Evolutionary conservation across 2,113 vertebrate genomes (phyloP), one percentile per base, ranked within the genome.

Genomic region (Hypocryptadius cinnamomeus): DNA sequence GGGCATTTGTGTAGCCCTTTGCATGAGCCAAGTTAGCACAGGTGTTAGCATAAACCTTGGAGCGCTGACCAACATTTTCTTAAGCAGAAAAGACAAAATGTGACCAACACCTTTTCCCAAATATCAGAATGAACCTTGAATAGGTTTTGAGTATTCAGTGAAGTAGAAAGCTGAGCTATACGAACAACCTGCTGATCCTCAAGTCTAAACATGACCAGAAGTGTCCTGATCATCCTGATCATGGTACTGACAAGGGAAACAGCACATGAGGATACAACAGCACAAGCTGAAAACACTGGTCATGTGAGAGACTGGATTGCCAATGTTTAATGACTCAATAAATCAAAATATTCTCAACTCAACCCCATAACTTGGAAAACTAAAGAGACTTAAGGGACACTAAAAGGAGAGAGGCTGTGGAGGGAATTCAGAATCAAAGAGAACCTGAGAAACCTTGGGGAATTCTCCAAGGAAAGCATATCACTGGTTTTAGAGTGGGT

Each of bases 401-500:
- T 53, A 30, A 15, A 85, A 45, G 17, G 4, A 54, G 5, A 68
- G 8, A 54, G 31, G 6, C 4, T 56, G 14, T 71, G 33, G 22
- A 68, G 3, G 4, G 17, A 80, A 53, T 13, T 4, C 18, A 31
- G 7, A 54, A 60, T 68, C 56, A 68, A 77, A 13, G 13, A 85
- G 7, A 72, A 37, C 6, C 7, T 63, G 53, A 68, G 31, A 57
- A 35, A 30, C 11, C 57, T 40, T 24, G 9, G 3, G 7, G 6
- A n/a, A n/a, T 73, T 93, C 63, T 94, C 64, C 89, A 74, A 92
- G 40, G 60, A 93, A 93, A 92, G 13, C 68, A 15, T 82, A 70
- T 53, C 31, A 44, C 37, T 87, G 31, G 11, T 48, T 90, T 72
- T 92, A 95, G 96, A 97, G 76, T 91, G 69, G 45, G 87, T 91